Conservation (phyloP, 2,113 vertebrate genomes). For the Dipodomys stephensi region DNA sequence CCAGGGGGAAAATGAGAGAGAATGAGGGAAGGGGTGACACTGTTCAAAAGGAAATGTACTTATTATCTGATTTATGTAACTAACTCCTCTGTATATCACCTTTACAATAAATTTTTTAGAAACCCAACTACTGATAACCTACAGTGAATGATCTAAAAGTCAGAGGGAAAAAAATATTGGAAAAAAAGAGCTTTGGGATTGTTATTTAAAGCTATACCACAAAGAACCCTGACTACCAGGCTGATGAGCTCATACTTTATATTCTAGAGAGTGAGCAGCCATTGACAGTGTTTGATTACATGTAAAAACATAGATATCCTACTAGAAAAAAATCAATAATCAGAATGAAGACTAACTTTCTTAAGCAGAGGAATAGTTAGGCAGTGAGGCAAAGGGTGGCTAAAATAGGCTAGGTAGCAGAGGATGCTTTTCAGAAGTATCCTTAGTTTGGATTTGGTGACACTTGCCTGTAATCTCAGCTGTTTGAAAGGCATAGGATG, state of each 20-base stretch:
- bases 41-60: no score
- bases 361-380: neutral
- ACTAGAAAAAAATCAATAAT: neutral
- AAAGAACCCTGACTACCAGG: neutral
- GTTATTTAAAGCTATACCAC: neutral
- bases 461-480: no score
- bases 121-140: neutral
- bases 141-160: neutral
- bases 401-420: slow-evolving; percentile 4
- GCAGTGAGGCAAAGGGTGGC: neutral
- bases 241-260: neutral
- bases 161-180: neutral
- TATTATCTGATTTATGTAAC: no score
- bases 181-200: neutral
- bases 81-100: no score
- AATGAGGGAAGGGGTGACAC: no score
- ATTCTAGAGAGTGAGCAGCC: neutral
- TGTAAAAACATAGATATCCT: neutral
- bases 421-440: neutral
- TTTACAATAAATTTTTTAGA: no score
- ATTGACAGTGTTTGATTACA: slow-evolving; percentile 14
- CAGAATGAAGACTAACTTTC: neutral
- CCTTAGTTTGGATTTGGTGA: no score
- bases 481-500: no score
- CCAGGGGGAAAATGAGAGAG: no score